Percentiles rank a stretch among this genome's conserved stretches.
These are phyloP conservation scores for Brachionus sp. DNA, from an alignment of 1,140 invertebrate species.

Conservation along the genomic window DNA sequence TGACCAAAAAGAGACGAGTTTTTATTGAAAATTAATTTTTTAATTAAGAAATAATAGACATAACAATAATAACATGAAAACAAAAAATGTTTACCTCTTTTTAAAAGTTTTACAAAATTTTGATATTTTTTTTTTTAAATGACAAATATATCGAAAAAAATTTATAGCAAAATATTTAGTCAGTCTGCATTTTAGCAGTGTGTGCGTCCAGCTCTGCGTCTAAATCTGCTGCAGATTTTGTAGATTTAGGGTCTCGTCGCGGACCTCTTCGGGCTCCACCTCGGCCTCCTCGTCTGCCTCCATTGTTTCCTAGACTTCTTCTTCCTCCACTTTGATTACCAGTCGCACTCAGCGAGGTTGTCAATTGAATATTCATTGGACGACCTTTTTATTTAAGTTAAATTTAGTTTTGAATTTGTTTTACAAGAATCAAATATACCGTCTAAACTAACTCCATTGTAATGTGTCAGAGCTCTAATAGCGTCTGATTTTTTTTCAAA, in stretches of 20 bases:
- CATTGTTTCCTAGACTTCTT: not conserved
- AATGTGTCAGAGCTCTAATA: slow-evolving; percentile 92
- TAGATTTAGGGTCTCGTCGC: not conserved
- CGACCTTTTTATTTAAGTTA: not conserved
- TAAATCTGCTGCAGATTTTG: not conserved
- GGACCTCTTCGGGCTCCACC: not conserved
- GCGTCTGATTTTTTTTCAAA: slow-evolving; percentile 87
- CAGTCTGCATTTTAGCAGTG: slow-evolving; percentile 43
- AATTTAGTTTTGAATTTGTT: not conserved
- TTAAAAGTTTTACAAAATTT: slow-evolving; percentile 5
- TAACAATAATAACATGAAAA: not conserved
- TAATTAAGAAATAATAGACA: not conserved
- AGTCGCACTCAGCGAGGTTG: slow-evolving; percentile 15
- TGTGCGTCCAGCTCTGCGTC: slow-evolving; percentile 44
- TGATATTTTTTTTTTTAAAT: not conserved
- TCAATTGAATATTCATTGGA: slow-evolving; percentile 41
- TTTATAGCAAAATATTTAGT: not conserved
- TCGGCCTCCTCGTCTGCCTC: not conserved
- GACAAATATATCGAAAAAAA: not conserved
- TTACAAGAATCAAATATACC: slow-evolving; percentile 61
- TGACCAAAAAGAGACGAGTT: not conserved
- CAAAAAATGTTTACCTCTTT: not conserved
- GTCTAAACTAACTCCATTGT: slow-evolving; percentile 93
- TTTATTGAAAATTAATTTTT: slow-evolving; percentile 20
- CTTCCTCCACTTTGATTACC: not conserved